These are phyloP conservation scores for Eilema caniola DNA, from an alignment of 2,888 invertebrate species.

Conservation along the genomic window DNA sequence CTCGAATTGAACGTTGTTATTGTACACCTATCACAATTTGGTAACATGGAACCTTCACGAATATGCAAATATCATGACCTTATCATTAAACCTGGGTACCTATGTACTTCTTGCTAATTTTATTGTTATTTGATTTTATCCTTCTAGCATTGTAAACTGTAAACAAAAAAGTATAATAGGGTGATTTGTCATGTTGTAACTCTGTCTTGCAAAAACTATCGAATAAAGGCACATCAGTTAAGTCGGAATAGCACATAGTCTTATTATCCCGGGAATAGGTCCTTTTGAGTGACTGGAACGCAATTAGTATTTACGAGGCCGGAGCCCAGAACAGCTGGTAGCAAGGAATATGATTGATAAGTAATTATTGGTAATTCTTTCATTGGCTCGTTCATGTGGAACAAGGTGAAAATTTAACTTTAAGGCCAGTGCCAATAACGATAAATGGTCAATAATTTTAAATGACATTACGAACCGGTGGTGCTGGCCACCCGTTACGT, in stretches of 20 bases:
- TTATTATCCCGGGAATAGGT: neutral
- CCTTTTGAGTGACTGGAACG: neutral
- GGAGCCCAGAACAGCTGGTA: neutral
- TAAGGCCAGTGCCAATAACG: slow-evolving; percentile 1
- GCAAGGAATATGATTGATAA: neutral
- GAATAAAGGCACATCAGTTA: too few species aligned
- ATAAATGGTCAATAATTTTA: slow-evolving; percentile 2
- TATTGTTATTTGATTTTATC: neutral
- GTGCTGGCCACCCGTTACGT: neutral
- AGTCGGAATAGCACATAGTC: neutral
- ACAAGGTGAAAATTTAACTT: neutral
- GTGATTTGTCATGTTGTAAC: too few species aligned
- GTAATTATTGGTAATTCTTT: neutral
- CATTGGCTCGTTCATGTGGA: neutral
- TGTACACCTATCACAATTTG: neutral
- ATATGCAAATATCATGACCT: neutral
- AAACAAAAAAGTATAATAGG: neutral
- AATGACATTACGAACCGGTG: neutral
- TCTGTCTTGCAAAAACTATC: too few species aligned
- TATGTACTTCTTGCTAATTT: neutral
- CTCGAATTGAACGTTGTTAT: neutral
- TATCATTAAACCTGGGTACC: too few species aligned
- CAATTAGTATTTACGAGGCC: neutral
- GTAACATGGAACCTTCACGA: neutral
- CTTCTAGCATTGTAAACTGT: neutral